Evolutionary conservation across 2,888 invertebrate genomes (phyloP).

Genomic region (Xanthia togata): DNA sequence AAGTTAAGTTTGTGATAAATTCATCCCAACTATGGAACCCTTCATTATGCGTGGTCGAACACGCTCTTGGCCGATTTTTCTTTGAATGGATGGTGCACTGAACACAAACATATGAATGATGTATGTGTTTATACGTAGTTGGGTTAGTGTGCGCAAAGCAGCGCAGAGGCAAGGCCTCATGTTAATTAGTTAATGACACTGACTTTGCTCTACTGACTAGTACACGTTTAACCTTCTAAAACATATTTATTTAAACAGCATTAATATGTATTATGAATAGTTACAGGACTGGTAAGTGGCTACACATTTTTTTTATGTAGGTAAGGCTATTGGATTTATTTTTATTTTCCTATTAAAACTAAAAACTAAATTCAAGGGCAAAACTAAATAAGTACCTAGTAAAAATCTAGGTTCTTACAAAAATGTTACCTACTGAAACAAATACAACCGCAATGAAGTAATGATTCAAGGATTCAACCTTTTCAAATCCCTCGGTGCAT

Average conservation of each 20-base stretch:
- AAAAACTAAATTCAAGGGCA: no score
- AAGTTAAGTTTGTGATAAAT: no score
- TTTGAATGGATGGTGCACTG: constrained; percentile 39
- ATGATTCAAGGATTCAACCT: no score
- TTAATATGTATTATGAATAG: constrained; percentile 32
- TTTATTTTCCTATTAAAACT: no score
- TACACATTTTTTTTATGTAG: not conserved
- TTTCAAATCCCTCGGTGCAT: not conserved
- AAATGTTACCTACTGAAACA: no score
- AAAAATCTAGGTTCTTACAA: no score
- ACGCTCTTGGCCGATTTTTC: no score
- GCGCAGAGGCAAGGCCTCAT: constrained; percentile 49
- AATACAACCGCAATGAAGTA: no score
- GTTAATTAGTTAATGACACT: constrained; percentile 77
- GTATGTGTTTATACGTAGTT: constrained; percentile 27
- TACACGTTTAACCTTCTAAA: constrained; percentile 65
- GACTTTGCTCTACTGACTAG: constrained; percentile 69
- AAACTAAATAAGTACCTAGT: no score
- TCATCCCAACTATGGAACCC: no score
- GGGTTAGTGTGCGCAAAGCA: constrained; percentile 29
- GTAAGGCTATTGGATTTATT: no score
- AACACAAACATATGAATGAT: constrained; percentile 45
- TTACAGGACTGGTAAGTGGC: not conserved
- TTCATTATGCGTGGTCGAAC: no score
- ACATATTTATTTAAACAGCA: constrained; percentile 55